Evolutionary conservation across 2,888 invertebrate species (phyloP), one percentile per base, ranked within the genome.

Genomic region (Polyommatus icarus): DNA sequence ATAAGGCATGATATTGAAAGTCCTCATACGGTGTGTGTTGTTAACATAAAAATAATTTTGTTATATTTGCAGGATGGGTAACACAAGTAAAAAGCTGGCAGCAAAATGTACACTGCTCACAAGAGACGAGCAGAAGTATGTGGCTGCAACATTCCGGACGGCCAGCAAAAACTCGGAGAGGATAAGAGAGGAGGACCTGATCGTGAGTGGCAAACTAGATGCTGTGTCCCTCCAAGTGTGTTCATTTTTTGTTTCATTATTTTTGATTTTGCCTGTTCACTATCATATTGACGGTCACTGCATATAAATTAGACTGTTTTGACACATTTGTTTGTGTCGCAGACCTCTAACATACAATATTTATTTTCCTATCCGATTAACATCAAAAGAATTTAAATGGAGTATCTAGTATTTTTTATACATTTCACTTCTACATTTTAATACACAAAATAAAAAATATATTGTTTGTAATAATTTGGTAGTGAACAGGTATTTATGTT

Each of bases 181-280:
- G 86, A 95, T 96, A 79, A 91, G 95, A 78, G 96, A 96, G 90
- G 96, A 96, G 79, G 96, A 96, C 87, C 93, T 96, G 87, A 95
- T 95, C 90, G 96, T 96, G 94, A 95, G 94, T 93, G 91, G 91
- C 82, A 89, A 87, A 88, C 83, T 93, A 90, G 93, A 93, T 81
- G 89, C 92, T 85, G 92, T 88, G 84, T 90, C 88, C 82, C 86
- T 94, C 90, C 92, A 94, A 91, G 93, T 94, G 90, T 90, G 93
- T 94, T 91, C 88, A 90, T 89, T 91, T 92, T 89, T 86, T 86
- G 88, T 85, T 86, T 86, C 84, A 84, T 84, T 86, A 82, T 82
- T 84, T 83, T 87, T 84, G 84, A 82, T 84, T 86, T 80, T 81
- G 76, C 80, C 71, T 76, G 50, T 77, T 79, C 79, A 78, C 78